These are phyloP conservation scores for Hypolimnas misippus DNA, from an alignment of 2,888 invertebrate genomes.

Conservation along the genomic window DNA sequence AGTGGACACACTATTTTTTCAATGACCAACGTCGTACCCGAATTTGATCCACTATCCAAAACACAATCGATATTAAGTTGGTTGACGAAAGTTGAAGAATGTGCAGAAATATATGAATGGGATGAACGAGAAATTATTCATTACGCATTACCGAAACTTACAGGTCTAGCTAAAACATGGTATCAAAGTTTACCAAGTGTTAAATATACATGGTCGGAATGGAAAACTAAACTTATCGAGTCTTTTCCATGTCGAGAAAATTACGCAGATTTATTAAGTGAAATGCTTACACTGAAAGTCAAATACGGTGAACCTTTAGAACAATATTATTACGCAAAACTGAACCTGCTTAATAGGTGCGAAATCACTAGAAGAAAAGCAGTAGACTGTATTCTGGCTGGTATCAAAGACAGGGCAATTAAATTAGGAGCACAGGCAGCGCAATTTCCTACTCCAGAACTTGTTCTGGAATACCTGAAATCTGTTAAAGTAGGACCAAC, in stretches of 20 bases:
- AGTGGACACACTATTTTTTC: background rate
- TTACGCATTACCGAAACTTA: slow-evolving; percentile 37
- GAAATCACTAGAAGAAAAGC: slow-evolving; percentile 33
- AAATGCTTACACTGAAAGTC: slow-evolving; percentile 35
- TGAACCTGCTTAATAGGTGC: slow-evolving; percentile 36
- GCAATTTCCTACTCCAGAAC: slow-evolving; percentile 25
- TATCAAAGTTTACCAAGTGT: slow-evolving; percentile 39
- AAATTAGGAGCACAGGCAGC: slow-evolving; percentile 39
- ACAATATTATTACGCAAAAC: slow-evolving; percentile 35
- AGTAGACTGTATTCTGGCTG: slow-evolving; percentile 32
- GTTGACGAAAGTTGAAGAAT: slow-evolving; percentile 35
- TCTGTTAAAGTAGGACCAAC: slow-evolving; percentile 24
- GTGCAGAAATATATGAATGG: slow-evolving; percentile 24
- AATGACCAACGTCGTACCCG: slow-evolving; percentile 32
- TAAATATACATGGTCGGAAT: slow-evolving; percentile 33
- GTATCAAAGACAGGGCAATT: slow-evolving; percentile 34
- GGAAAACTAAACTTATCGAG: slow-evolving; percentile 36
- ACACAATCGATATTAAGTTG: slow-evolving; percentile 29
- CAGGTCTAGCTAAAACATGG: slow-evolving; percentile 35
- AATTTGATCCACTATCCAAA: slow-evolving; percentile 36
- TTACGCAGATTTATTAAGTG: slow-evolving; percentile 39
- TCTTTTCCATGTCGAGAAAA: slow-evolving; percentile 38
- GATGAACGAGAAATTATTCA: slow-evolving; percentile 32
- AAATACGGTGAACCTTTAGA: slow-evolving; percentile 39
- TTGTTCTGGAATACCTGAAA: slow-evolving; percentile 34